These are phyloP conservation scores for Diorhabda sublineata DNA, from an alignment of 1,140 invertebrate species.

Conservation along the genomic window DNA sequence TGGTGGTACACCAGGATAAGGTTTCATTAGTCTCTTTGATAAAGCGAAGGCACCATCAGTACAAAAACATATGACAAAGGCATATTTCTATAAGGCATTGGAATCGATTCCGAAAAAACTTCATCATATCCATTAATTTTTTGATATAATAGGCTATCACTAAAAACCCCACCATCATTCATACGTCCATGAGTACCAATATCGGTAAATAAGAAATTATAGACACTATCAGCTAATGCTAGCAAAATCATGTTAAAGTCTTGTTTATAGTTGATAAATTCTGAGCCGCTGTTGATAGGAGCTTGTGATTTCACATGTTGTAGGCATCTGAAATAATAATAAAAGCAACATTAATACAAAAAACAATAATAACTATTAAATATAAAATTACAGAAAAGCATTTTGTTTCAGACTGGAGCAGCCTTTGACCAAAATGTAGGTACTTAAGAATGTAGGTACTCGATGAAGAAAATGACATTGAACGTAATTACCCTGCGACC, in stretches of 20 bases:
- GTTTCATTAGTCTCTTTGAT: neutral
- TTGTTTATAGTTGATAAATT: constrained; percentile 53
- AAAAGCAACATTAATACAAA: neutral
- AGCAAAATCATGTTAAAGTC: constrained; percentile 51
- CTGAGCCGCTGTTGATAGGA: constrained; percentile 33
- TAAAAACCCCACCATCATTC: neutral
- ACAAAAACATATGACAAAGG: neutral
- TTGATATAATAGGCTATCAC: neutral
- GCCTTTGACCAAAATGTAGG: neutral
- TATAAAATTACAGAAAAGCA: neutral
- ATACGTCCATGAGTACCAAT: neutral
- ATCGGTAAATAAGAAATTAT: constrained; percentile 36
- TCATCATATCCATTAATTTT: neutral
- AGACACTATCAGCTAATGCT: constrained; percentile 49
- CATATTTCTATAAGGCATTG: constrained; percentile 3
- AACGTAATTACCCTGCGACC: neutral
- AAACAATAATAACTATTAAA: neutral
- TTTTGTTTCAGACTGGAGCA: neutral
- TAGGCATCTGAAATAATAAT: neutral
- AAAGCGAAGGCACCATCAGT: neutral
- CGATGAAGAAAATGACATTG: neutral
- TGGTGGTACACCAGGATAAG: neutral
- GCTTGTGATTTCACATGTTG: neutral
- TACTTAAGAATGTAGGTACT: neutral
- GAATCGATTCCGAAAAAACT: neutral